Evolutionary conservation across 1,140 invertebrate species (phyloP).

Genomic region (Brachionus koreanus): DNA sequence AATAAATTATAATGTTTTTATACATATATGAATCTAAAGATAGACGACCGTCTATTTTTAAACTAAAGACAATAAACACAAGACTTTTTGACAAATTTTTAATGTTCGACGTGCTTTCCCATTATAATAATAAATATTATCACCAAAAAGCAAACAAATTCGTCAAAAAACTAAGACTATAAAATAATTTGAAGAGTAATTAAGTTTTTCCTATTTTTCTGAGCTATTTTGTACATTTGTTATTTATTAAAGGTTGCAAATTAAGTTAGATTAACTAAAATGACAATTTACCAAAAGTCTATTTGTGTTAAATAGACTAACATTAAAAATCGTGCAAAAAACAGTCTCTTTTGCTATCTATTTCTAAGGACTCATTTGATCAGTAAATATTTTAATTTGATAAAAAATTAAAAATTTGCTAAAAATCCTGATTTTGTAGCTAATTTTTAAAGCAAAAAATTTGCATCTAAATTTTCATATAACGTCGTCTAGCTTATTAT

Average conservation of each 20-base stretch:
- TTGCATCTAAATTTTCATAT: not conserved
- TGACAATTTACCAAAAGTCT: not conserved
- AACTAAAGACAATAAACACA: not conserved
- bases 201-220: not conserved
- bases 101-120: not conserved
- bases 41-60: not conserved
- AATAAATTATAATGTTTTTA: no score
- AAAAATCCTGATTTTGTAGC: not conserved
- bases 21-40: not conserved
- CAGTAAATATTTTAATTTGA: not conserved
- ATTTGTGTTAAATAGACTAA: not conserved
- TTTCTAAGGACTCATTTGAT: not conserved
- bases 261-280: not conserved
- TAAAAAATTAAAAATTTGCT: not conserved
- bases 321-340: not conserved
- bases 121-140: slow-evolving; percentile 8
- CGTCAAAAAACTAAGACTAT: not conserved
- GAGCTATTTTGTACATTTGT: not conserved
- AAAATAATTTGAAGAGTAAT: not conserved
- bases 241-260: not conserved
- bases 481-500: not conserved
- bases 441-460: not conserved
- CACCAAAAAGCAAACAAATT: not conserved
- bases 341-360: not conserved
- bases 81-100: not conserved